Evolutionary conservation across 2,113 vertebrate species (phyloP).

Genomic region (Sorex araneus): DNA sequence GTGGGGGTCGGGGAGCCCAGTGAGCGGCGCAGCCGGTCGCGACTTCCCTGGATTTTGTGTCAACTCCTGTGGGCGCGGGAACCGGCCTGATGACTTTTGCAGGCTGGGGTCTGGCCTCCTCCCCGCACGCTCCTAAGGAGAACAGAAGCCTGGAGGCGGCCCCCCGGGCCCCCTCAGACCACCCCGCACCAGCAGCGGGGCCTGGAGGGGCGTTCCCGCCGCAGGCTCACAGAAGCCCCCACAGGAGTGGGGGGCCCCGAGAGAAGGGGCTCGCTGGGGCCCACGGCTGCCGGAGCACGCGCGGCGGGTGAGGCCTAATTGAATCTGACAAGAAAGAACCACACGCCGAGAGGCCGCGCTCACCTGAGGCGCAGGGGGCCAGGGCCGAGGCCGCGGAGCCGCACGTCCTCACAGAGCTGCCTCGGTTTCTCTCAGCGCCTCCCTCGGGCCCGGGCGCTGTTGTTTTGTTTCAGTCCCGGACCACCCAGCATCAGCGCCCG

Average conservation of each 20-base stretch:
- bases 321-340: constrained; percentile 87
- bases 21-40: constrained; percentile 28
- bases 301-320: constrained; percentile 85
- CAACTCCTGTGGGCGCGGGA: constrained; percentile 75
- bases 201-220: neutral
- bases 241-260: neutral
- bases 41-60: constrained; percentile 60
- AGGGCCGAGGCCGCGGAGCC: constrained; percentile 84
- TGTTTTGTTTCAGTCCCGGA: constrained; percentile 56
- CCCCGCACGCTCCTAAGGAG: constrained; percentile 74
- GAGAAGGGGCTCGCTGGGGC: constrained; percentile 73
- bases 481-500: neutral
- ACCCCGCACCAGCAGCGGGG: neutral
- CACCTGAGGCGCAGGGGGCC: constrained; percentile 84
- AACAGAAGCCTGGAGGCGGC: neutral
- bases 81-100: constrained; percentile 81
- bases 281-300: constrained; percentile 80
- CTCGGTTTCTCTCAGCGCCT: constrained; percentile 85
- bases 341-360: constrained; percentile 85
- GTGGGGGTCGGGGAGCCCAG: neutral
- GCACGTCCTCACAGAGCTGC: constrained; percentile 88
- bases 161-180: neutral
- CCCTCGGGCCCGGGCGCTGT: constrained; percentile 10
- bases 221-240: neutral
- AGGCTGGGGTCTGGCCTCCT: constrained; percentile 67